Percentiles rank a stretch among this genome's conserved stretches.
phyloP scores from a whole-genome alignment of 1,140 invertebrate genomes.

The Anastatus disparis region DNA sequence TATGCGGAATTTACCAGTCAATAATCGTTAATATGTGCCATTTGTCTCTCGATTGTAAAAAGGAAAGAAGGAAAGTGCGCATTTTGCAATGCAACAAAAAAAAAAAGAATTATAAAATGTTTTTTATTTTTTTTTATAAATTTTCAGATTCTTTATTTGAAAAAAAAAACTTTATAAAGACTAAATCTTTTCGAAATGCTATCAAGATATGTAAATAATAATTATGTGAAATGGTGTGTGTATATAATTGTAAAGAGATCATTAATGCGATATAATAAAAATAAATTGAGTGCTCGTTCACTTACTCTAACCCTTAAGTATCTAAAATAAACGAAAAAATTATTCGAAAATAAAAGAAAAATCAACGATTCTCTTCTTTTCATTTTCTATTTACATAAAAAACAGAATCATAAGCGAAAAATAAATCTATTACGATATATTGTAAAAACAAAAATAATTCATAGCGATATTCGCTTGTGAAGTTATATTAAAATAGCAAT shows the following conservation, averaged over 20 bases:
- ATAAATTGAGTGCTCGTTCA: conserved; percentile 21
- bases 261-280: conserved; percentile 13
- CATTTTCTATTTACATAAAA: conserved; percentile 18
- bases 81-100: conserved; percentile 22
- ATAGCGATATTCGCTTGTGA: not conserved
- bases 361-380: not conserved
- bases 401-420: conserved; percentile 3
- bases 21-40: conserved; percentile 40
- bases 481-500: conserved; percentile 19
- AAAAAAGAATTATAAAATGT: not conserved
- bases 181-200: conserved; percentile 1
- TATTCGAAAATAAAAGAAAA: not conserved
- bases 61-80: conserved; percentile 3
- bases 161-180: not conserved
- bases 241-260: conserved; percentile 42
- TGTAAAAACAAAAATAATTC: conserved; percentile 21
- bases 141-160: not conserved
- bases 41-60: conserved; percentile 12
- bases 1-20: conserved; percentile 31
- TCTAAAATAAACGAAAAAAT: not conserved
- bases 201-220: conserved; percentile 33
- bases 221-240: conserved; percentile 25
- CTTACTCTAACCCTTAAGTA: conserved; percentile 9
- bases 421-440: not conserved
- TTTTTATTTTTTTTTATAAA: not conserved